Evolutionary conservation across 1,140 invertebrate genomes (phyloP).

Genomic region (Drosophila ficusphila): DNA sequence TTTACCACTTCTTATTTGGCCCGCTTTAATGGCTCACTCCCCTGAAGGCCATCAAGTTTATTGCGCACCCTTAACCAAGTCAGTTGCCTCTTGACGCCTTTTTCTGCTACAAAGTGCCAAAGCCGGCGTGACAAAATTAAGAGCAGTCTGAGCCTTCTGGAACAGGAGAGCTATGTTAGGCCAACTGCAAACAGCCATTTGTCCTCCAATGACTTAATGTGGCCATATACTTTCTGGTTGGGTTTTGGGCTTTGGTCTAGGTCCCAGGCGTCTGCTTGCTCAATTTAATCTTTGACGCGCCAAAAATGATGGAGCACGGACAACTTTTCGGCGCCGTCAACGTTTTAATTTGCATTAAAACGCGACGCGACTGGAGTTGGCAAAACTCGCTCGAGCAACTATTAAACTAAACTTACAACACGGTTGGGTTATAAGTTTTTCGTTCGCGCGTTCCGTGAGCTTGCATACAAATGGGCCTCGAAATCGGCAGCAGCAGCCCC

Average conservation of each 20-base stretch:
- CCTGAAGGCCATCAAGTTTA: constrained; percentile 21
- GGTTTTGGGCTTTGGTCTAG: neutral
- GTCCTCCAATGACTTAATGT: constrained; percentile 37
- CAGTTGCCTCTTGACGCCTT: constrained; percentile 3
- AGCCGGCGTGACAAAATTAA: constrained; percentile 25
- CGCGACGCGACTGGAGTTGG: constrained; percentile 49
- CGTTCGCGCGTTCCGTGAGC: constrained; percentile 51
- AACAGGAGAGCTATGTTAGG: neutral
- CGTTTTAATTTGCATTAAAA: constrained; percentile 80
- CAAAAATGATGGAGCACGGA: constrained; percentile 48
- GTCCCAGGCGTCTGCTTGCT: constrained; percentile 17
- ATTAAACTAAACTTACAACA: constrained; percentile 78
- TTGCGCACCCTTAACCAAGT: constrained; percentile 7
- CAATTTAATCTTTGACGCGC: constrained; percentile 65
- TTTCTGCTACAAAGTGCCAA: constrained; percentile 23
- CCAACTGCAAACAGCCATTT: constrained; percentile 31
- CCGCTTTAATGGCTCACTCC: constrained; percentile 17
- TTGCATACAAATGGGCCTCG: constrained; percentile 69
- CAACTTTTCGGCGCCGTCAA: constrained; percentile 65
- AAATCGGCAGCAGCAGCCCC: constrained; percentile 13
- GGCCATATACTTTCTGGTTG: constrained; percentile 10
- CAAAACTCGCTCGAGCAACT: constrained; percentile 55
- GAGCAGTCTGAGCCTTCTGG: neutral
- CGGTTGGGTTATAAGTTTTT: constrained; percentile 64
- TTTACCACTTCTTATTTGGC: constrained; percentile 10